These are phyloP conservation scores for Oreochromis aureus DNA, from an alignment of 2,113 vertebrate species.

Conservation along the genomic window DNA sequence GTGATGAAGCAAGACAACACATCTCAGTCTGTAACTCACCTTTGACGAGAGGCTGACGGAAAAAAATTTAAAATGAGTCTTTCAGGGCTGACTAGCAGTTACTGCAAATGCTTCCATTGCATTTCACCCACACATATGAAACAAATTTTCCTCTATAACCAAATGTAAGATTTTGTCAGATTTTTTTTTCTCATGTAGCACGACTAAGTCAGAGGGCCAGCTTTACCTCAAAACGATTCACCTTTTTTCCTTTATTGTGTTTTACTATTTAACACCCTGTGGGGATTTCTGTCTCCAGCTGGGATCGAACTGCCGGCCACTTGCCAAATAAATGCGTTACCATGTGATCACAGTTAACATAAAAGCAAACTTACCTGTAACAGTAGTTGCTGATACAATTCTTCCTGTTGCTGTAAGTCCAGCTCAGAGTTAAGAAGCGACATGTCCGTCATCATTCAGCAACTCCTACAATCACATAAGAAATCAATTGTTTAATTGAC, in stretches of 20 bases:
- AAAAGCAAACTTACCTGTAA: constrained; percentile 52
- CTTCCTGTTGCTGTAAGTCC: constrained; percentile 62
- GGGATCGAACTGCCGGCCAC: background rate
- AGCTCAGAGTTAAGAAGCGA: constrained; percentile 66
- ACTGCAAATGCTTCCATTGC: background rate
- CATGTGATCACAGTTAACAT: background rate
- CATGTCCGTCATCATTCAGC: constrained; percentile 55
- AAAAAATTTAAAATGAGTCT: background rate
- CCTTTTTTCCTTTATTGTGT: background rate
- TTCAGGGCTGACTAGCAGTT: background rate
- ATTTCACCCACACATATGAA: background rate
- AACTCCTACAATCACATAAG: background rate
- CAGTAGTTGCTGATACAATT: constrained; percentile 69
- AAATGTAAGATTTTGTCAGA: background rate
- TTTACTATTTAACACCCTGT: background rate
- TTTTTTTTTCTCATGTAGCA: background rate
- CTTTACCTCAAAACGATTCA: background rate
- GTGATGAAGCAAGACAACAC: background rate
- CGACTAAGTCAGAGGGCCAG: background rate
- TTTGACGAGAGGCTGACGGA: background rate
- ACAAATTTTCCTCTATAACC: accelerated
- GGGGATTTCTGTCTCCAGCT: background rate
- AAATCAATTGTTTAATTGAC: background rate
- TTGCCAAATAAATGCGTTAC: background rate
- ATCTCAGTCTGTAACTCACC: background rate